Conservation (phyloP, 2,797 vertebrate species). For the Sebastes minor region DNA sequence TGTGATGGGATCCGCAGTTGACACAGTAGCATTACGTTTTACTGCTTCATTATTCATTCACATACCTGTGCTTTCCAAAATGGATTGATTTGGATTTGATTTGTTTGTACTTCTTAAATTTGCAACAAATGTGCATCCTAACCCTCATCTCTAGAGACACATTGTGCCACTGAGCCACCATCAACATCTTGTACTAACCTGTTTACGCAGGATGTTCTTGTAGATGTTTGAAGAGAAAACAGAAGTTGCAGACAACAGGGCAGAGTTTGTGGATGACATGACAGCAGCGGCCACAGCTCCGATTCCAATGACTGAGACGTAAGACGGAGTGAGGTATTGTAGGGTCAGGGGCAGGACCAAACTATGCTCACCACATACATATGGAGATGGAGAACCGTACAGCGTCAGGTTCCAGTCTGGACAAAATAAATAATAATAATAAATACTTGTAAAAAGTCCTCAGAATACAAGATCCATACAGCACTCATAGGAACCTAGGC, state of each 20-base stretch:
- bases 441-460: not conserved
- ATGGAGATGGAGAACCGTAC: constrained; percentile 44
- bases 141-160: not conserved
- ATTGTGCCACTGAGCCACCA: not conserved
- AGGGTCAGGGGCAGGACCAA: constrained; percentile 55
- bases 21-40: not conserved
- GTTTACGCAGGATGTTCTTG: constrained; percentile 64
- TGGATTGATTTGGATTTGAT: not conserved
- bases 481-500: not conserved
- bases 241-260: constrained; percentile 66
- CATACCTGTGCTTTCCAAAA: not conserved
- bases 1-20: not conserved
- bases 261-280: constrained; percentile 73
- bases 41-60: constrained; percentile 14
- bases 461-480: not conserved
- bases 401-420: constrained; percentile 68
- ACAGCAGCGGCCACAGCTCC: constrained; percentile 71
- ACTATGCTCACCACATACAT: constrained; percentile 26
- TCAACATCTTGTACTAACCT: not conserved
- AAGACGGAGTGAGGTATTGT: constrained; percentile 50
- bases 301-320: constrained; percentile 56
- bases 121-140: not conserved
- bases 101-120: not conserved
- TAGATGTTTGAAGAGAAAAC: constrained; percentile 69
- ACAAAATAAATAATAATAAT: not conserved